Percentiles rank a stretch among this genome's conserved stretches.
These are phyloP conservation scores for Apostichopus japonicus DNA, from an alignment of 35 echinoderm and acorn worm genomes.

Conservation along the genomic window DNA sequence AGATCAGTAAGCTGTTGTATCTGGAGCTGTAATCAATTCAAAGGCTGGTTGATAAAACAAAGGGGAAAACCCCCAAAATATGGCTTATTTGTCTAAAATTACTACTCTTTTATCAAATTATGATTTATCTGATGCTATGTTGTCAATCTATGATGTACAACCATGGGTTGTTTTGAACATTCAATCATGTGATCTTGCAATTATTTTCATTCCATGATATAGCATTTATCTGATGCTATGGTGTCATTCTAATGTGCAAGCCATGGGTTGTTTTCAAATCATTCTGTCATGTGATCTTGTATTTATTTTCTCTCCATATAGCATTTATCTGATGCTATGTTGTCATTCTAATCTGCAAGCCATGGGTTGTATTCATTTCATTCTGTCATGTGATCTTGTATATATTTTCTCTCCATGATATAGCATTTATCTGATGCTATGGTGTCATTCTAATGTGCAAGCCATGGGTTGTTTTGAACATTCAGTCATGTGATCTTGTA, in stretches of 20 bases:
- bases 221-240: conserved; percentile 21
- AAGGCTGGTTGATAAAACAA: no score
- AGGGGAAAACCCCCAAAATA: no score
- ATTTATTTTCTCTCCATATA: no score
- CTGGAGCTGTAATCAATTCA: no score
- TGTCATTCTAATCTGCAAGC: not conserved
- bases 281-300: not conserved
- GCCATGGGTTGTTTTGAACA: not conserved
- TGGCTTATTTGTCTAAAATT: no score
- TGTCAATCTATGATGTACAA: not conserved
- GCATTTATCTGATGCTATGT: not conserved
- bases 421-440: no score
- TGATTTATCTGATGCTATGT: not conserved
- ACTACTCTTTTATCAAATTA: not conserved
- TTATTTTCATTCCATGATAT: conserved; percentile 32
- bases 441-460: not conserved
- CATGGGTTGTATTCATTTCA: not conserved
- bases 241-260: no score
- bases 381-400: no score
- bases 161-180: not conserved
- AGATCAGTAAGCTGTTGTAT: no score
- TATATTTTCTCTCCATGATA: no score
- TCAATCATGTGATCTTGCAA: not conserved
- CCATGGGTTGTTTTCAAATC: no score
- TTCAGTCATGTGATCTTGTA: not conserved